These are phyloP conservation scores for Embidobia sp. DNA, from an alignment of 2,888 invertebrate genomes.

Conservation along the genomic window DNA sequence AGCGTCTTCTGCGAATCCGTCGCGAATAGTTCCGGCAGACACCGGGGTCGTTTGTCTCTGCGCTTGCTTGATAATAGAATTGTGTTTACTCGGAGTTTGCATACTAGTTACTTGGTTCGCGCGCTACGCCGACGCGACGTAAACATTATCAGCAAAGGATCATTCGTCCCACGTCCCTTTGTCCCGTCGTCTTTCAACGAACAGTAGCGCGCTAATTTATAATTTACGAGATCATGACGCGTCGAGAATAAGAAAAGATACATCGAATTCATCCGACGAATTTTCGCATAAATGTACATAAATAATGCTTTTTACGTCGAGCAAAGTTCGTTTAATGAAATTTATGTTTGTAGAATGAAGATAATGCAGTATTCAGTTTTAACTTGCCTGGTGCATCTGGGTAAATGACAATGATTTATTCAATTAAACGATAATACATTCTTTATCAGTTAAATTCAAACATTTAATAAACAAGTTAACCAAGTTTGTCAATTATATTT, in stretches of 20 bases:
- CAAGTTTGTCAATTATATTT: no score
- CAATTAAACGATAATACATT: neutral
- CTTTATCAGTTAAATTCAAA: no score
- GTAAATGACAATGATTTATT: neutral
- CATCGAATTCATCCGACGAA: slow-evolving; percentile 1
- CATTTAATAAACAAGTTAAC: no score
- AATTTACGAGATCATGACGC: slow-evolving; percentile 59
- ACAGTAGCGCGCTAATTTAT: slow-evolving; percentile 62
- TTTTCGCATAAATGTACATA: slow-evolving; percentile 10
- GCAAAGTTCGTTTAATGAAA: neutral
- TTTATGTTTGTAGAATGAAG: neutral
- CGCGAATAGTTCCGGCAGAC: slow-evolving; percentile 42
- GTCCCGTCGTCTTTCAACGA: slow-evolving; percentile 44
- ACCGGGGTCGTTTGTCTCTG: slow-evolving; percentile 29
- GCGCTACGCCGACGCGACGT: slow-evolving; percentile 74
- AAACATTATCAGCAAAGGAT: slow-evolving; percentile 76
- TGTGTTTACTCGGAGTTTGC: slow-evolving; percentile 79
- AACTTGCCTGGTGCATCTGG: no score
- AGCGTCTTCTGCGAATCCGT: slow-evolving; percentile 38
- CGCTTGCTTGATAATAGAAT: slow-evolving; percentile 75
- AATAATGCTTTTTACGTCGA: slow-evolving; percentile 20
- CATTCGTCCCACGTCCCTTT: slow-evolving; percentile 70
- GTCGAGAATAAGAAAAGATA: slow-evolving; percentile 35
- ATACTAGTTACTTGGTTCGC: slow-evolving; percentile 77
- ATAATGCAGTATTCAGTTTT: no score